Evolutionary conservation across 2,797 vertebrate genomes (phyloP), one percentile per base, ranked within the genome.

Genomic region (Brachymystax lenok): DNA sequence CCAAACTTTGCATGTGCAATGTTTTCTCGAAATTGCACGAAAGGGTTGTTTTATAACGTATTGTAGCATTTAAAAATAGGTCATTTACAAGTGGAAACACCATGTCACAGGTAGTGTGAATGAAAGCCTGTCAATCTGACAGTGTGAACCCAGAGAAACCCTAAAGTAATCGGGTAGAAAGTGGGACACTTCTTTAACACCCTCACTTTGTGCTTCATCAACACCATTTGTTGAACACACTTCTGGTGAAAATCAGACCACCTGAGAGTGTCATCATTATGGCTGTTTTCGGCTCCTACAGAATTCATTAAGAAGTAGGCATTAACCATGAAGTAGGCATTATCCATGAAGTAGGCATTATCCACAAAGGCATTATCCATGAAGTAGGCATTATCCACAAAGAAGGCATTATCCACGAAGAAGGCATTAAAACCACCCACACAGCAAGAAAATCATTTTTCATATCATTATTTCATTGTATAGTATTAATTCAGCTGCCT

Each of bases 121-220:
- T 61, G n/a, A 51, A 51, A 24, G 35, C 21, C 14, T 27, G 5
- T 51, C n/a, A 40, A 50, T 50, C 35, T 50, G 27, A 59, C 40
- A 61, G 21, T 63, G 40, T 30, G 63, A 61, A 28, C 71, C 28
- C 50, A 70, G 28, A 33, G 50, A 19, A 66, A 40, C 8, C 6
- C 35, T 69, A 73, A 82, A 80, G 80, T 80, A 73, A 33, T 66
- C 27, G 19, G n/a, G 77, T 35, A 21, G 61, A 82, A 80, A 79
- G 67, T 82, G 77, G 74, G 78, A 67, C 83, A 24, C 74, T 30
- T 77, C n/a, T 30, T 71, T 73, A 28, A 66, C 30, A 21, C 13
- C 46, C 12, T 19, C 46, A 40, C 73, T 27, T 10, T 74, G 30
- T 63, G 35, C 10, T 59, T 73, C 52, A 73, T 73, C 71, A 73